A percentile compares a stretch with the other conserved stretches of the same genome.
phyloP scores from a whole-genome alignment of 2,797 vertebrate species.

The Malacoraja senta region DNA sequence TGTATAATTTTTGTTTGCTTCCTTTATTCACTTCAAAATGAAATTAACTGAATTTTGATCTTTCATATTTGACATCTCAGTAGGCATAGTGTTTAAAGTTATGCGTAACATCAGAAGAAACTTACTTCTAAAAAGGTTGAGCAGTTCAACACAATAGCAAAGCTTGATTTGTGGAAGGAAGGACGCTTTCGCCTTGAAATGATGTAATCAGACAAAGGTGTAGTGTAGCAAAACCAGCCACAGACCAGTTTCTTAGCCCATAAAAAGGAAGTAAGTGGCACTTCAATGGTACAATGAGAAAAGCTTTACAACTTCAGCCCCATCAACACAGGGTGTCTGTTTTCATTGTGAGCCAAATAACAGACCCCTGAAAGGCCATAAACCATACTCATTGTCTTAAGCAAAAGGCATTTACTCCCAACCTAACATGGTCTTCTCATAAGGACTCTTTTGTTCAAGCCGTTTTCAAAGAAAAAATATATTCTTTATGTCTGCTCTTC shows the following conservation, averaged over 20 bases:
- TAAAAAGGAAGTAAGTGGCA: slow-evolving; percentile 39
- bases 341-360: slow-evolving; percentile 38
- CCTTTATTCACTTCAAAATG: background rate
- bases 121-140: slow-evolving; percentile 11
- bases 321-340: slow-evolving; percentile 38
- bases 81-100: too few relatives aligned
- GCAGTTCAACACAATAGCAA: slow-evolving; percentile 1
- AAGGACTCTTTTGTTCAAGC: slow-evolving; percentile 29
- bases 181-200: slow-evolving; percentile 18
- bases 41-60: background rate
- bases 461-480: slow-evolving; percentile 35
- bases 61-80: background rate
- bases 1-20: background rate
- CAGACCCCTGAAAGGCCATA: slow-evolving; percentile 38
- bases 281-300: slow-evolving; percentile 38
- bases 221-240: slow-evolving; percentile 38
- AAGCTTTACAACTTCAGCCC: slow-evolving; percentile 37
- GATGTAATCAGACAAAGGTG: slow-evolving; percentile 38
- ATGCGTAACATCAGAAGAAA: background rate
- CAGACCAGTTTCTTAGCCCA: slow-evolving; percentile 32
- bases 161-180: background rate
- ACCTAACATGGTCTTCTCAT: slow-evolving; percentile 37
- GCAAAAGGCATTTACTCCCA: slow-evolving; percentile 37
- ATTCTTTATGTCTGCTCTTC: slow-evolving; percentile 33
- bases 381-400: slow-evolving; percentile 38